Evolutionary conservation across 2,797 vertebrate genomes (phyloP), one percentile per base, ranked within the genome.

Genomic region (Tiaroga cobitis): DNA sequence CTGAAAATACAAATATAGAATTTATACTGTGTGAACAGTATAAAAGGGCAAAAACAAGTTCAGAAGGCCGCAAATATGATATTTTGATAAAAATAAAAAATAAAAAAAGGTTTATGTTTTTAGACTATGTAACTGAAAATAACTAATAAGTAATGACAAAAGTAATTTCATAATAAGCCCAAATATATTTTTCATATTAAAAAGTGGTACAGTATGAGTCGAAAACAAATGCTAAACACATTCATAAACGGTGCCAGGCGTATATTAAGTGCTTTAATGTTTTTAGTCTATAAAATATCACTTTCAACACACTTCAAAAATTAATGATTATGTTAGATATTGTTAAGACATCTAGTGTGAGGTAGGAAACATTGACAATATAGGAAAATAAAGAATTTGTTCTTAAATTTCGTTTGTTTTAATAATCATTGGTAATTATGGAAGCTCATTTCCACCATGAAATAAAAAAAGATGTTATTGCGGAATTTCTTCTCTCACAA

Each of bases 161-260:
- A 32, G 26, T 54, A 3, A 13, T 8, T 61, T 7, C 18, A 61
- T 46, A 73, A 49, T 43, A 37, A 39, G 24, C 18, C 49, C 21
- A 63, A n/a, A 63, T 61, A 61, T 24, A 34, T 34, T 19, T 21
- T 75, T 75, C 3, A 51, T 75, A 11, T 34, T 49, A 26, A 65
- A 49, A 10, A n/a, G 18, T 80, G 56, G 9, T 11, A 10, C 10
- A 59, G 10, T 26, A 80, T 49, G 26, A n/a, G 5, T 43, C 4
- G 8, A 61, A 63, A 63, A 29, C 37, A 67, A 77, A 83, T 15
- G 54, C 1, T 70, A 11, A 75, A 79, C 68, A 88, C 29, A 86
- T 88, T 89, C 77, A 86, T 37, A 43, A 87, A 32, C 54, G 51
- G 34, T 67, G 49, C 26, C 29, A 56, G 15, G 37, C 24, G 29